phyloP scores from a whole-genome alignment of 2,888 invertebrate species.

The Calameuta filiformis region DNA sequence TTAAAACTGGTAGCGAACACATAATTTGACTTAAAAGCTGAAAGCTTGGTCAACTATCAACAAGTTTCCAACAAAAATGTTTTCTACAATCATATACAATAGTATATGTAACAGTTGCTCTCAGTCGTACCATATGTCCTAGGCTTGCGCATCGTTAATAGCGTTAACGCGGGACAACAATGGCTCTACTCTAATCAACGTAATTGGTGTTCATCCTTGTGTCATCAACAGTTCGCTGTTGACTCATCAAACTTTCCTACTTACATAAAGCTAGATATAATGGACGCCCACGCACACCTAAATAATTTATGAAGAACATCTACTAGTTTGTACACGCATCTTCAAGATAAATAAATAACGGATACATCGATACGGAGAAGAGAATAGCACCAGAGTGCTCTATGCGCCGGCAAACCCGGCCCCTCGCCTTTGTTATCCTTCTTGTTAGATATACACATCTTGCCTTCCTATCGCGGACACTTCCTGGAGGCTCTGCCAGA shows the following conservation, averaged over 20 bases:
- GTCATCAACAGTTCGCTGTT: conserved; percentile 61
- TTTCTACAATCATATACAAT: conserved; percentile 62
- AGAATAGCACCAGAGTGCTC: background rate
- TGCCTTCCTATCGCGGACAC: too few species aligned
- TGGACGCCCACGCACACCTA: conserved; percentile 42
- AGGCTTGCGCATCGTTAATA: conserved; percentile 32
- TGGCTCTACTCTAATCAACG: conserved; percentile 60
- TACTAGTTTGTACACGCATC: conserved; percentile 40
- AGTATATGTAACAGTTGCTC: conserved; percentile 64
- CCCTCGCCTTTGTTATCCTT: too few species aligned
- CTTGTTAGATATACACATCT: too few species aligned
- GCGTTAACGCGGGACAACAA: conserved; percentile 40
- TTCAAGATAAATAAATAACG: conserved; percentile 46
- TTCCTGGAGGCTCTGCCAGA: too few species aligned
- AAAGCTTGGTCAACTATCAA: conserved; percentile 56
- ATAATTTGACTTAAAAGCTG: conserved; percentile 43
- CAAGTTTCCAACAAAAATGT: conserved; percentile 46
- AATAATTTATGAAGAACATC: conserved; percentile 44
- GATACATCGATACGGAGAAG: conserved; percentile 18
- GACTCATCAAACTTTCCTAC: conserved; percentile 59
- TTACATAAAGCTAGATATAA: conserved; percentile 56
- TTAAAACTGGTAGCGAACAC: conserved; percentile 34
- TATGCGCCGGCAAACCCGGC: too few species aligned
- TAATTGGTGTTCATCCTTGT: conserved; percentile 66
- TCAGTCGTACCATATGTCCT: conserved; percentile 59